Conservation (phyloP, 1,140 invertebrate genomes). For the Doryteuthis pealeii region DNA sequence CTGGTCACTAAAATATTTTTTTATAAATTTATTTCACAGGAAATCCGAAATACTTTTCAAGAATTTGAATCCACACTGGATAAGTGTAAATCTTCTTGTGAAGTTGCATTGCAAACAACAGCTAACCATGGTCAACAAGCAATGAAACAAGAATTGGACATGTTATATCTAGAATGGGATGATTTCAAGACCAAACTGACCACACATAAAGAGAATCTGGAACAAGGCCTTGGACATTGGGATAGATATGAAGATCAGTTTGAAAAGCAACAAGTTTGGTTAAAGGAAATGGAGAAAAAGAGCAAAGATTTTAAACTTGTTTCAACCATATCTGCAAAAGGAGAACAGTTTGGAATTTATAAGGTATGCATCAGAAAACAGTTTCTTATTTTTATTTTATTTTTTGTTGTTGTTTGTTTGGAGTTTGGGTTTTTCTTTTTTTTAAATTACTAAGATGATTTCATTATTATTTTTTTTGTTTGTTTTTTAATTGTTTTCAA, state of each 20-base stretch:
- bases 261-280: constrained; percentile 79
- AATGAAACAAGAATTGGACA: constrained; percentile 82
- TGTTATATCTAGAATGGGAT: constrained; percentile 88
- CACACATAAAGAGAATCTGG: constrained; percentile 77
- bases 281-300: constrained; percentile 81
- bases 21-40: no score
- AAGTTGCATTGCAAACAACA: constrained; percentile 73
- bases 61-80: constrained; percentile 83
- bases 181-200: constrained; percentile 81
- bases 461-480: no score
- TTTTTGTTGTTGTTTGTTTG: not conserved
- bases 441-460: no score
- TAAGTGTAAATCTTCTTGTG: constrained; percentile 66
- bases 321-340: constrained; percentile 85
- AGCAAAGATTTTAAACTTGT: constrained; percentile 85
- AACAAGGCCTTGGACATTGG: constrained; percentile 87
- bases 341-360: constrained; percentile 85
- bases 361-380: no score
- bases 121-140: constrained; percentile 80
- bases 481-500: no score
- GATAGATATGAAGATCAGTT: constrained; percentile 84
- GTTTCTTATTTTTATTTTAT: no score
- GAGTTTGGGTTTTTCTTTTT: not conserved
- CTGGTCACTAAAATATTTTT: no score
- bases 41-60: no score